Conservation (phyloP, 2,797 vertebrate species). For the Macropus fuliginosus region DNA sequence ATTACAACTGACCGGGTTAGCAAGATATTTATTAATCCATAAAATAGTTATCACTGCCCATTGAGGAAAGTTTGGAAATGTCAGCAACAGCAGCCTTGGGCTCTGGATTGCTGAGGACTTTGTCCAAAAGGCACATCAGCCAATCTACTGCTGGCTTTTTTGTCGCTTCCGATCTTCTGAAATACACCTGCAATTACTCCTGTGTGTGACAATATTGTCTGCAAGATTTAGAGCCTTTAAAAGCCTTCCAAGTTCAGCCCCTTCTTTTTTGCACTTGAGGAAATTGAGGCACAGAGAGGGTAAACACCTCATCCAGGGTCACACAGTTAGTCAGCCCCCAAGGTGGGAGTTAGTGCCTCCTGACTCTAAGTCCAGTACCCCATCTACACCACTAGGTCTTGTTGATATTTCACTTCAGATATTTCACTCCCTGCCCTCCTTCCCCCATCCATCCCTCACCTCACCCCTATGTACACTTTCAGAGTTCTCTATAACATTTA, state of each 20-base stretch:
- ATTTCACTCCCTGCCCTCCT: not conserved
- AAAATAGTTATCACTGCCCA: not conserved
- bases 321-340: not conserved
- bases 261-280: not conserved
- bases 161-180: not conserved
- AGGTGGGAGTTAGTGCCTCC: not conserved
- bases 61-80: not conserved
- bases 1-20: not conserved
- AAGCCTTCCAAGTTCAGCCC: not conserved
- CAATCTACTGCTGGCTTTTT: not conserved
- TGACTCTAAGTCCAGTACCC: not conserved
- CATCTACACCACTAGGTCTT: not conserved
- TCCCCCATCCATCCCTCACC: not conserved
- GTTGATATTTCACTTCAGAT: not conserved
- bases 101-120: not conserved
- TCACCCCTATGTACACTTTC: not conserved
- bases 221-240: not conserved
- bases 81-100: not conserved
- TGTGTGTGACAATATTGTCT: not conserved
- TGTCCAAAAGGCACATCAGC: not conserved
- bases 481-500: not conserved
- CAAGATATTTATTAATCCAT: not conserved
- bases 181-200: not conserved
- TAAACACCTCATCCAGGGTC: not conserved
- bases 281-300: not conserved